Evolutionary conservation across 2,888 invertebrate species (phyloP), one percentile per base, ranked within the genome.

Genomic region (Cantharis rustica): DNA sequence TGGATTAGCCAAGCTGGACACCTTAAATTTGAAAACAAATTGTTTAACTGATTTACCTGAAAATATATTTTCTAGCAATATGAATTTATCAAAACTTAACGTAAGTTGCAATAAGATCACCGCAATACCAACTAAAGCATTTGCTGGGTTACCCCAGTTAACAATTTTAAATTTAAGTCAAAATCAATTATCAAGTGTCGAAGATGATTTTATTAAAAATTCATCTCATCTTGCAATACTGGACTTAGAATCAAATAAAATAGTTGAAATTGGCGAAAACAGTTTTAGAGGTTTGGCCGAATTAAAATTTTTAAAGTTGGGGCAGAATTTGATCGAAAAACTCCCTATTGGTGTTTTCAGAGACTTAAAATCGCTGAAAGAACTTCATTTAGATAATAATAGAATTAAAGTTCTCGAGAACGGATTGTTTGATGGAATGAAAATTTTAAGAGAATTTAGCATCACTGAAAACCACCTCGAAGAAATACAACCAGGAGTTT

Each of bases 1-100:
- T 26, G 77, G 72, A 3, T 66, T 77, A 20, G 27, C 2, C 0
- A 72, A 75, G 10, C 26, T 77, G 3, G 23, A 72, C 20, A 7
- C 11, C 1, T 5, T 77, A 5, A 16, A 15, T 15, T 63, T 77
- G 4, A 20, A 47, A 13, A 64, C 16, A 17, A 77, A 77, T 68
- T 11, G 26, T 7, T 20, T 77, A 10, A 26, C 23, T 0, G 16
- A 5, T 10, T 70, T 77, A 17, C 68, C 66, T 3, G 4, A 20
- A 10, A 31, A 62, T 3, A 3, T 72, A n/a, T 77, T 75, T 23
- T 16, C 71, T 27, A 63, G 61, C 11, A 16, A 69, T 16, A 5
- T 5, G 0, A 27, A 68, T 1, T 17, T 77, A 13, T 26, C 17
- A 1, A 20, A 15, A 3, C 20, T 77, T n/a, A 69, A 77, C 17